Base-by-base conservation (phyloP, 92 coral and sea anemone genomes). In the Zoanthus sansibaricus region DNA sequence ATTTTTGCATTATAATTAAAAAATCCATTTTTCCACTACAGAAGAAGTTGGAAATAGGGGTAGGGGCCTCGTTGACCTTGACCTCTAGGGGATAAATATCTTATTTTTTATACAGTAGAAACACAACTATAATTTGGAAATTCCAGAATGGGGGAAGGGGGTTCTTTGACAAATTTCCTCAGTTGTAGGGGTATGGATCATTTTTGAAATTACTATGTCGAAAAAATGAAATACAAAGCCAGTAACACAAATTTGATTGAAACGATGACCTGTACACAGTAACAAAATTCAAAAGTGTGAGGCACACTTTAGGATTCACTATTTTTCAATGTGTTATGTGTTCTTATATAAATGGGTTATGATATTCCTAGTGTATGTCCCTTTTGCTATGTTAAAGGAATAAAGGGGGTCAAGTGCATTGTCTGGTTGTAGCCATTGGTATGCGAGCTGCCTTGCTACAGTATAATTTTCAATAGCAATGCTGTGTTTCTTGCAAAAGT, bases 341-440 rank as follows among this genome's bases (percentile, higher is more conserved):
- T 54, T 86, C 87, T 62, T 71, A 68, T 70, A 77, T 33, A 78
- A 82, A 21, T 31, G 79, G 25, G 91, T 91, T 49, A 88, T 91
- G 69, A 80, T 83, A 84, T 91, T 62, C 73, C 91, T 83, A 75
- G 76, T 71, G 48, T 62, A 56, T 70, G 85, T 61, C 55, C 94
- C 94, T 77, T 91, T 87, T 37, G 89, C 86, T 56, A 88, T 73
- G 76, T 87, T 91, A 58, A 75, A 91, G 18, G 88, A 87, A 83
- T 74, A 91, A 17, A 87, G 76, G 58, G 83, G 76, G 90, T 87
- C 87, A 75, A 88, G 91, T 59, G 85, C 89, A 87, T 37, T 66
- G 72, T 77, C 69, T 17, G 89, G 72, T 69, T 78, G 88, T 25
- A 83, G 25, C 46, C 89, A 44, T 64, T 92, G 90, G 75, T 52